phyloP scores from a whole-genome alignment of 2,888 invertebrate species.

The Drosophila aldrichi region DNA sequence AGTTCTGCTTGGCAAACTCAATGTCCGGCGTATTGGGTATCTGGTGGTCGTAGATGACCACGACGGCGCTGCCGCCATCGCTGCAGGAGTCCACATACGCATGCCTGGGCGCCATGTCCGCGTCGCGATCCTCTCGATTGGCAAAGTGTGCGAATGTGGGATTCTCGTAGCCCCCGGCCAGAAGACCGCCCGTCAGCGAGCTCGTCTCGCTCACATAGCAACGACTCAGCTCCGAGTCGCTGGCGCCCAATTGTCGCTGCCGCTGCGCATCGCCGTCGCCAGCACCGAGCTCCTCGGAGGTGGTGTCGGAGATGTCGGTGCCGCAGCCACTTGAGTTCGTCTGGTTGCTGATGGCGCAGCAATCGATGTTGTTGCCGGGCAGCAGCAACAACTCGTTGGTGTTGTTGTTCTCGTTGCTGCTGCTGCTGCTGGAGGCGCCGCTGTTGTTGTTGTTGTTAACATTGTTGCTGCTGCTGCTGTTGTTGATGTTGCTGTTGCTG shows the following conservation, averaged over 20 bases:
- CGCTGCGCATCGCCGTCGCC: conserved; percentile 64
- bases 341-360: conserved; percentile 79
- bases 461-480: conserved; percentile 48
- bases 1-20: conserved; percentile 84
- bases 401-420: conserved; percentile 60
- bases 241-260: conserved; percentile 76
- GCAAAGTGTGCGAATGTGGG: conserved; percentile 85
- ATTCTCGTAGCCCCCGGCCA: conserved; percentile 83
- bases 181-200: conserved; percentile 80
- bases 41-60: conserved; percentile 84
- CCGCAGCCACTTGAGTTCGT: conserved; percentile 83
- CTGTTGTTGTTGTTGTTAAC: conserved; percentile 43
- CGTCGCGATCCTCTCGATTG: conserved; percentile 68
- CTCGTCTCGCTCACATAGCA: conserved; percentile 85
- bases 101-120: conserved; percentile 58
- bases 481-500: conserved; percentile 24
- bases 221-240: conserved; percentile 84
- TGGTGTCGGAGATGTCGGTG: conserved; percentile 82
- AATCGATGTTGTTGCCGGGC: conserved; percentile 58
- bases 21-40: conserved; percentile 84
- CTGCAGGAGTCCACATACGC: conserved; percentile 75
- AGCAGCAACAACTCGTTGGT: conserved; percentile 56
- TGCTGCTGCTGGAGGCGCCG: conserved; percentile 55
- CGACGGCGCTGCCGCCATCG: conserved; percentile 79
- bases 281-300: conserved; percentile 79